Evolutionary conservation across 2,113 vertebrate genomes (phyloP).

Genomic region (Arvicanthis niloticus): DNA sequence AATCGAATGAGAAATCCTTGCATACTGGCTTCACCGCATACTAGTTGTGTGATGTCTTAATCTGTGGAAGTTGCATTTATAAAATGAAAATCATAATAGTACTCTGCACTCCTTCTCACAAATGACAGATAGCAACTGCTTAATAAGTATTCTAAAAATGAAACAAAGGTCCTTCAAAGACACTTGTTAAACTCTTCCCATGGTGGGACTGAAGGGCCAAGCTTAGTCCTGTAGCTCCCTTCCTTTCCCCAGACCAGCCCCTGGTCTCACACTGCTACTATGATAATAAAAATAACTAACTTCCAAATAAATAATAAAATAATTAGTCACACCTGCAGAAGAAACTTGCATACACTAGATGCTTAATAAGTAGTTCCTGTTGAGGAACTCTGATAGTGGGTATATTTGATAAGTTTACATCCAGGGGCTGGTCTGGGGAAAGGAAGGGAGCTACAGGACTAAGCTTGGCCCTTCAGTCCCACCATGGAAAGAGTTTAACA

Average conservation of each 20-base stretch:
- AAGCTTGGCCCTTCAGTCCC: not conserved
- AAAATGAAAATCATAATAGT: slow-evolving; percentile 52
- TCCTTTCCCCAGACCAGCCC: slow-evolving; percentile 1
- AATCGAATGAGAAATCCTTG: slow-evolving; percentile 10
- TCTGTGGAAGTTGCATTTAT: not conserved
- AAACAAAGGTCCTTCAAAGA: slow-evolving; percentile 21
- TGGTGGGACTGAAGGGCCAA: not conserved
- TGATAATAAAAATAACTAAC: slow-evolving; percentile 36
- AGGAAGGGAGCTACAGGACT: slow-evolving; percentile 16
- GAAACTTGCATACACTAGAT: not conserved
- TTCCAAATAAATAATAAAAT: not conserved
- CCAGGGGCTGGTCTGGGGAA: not conserved
- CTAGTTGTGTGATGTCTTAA: slow-evolving; percentile 17
- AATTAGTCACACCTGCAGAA: not conserved
- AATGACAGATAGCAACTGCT: not conserved
- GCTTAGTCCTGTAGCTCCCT: slow-evolving; percentile 3
- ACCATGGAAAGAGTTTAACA: not conserved
- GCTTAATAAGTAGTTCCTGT: slow-evolving; percentile 11
- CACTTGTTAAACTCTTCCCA: slow-evolving; percentile 22
- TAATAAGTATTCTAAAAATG: slow-evolving; percentile 51
- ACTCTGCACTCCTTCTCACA: not conserved
- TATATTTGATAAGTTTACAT: not conserved
- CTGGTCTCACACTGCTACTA: not conserved
- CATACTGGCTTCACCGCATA: not conserved
- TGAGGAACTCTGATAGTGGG: slow-evolving; percentile 4